Evolutionary conservation across 30 jellyfish, hydroid and myxozoan genomes (phyloP), one percentile per base, ranked within the genome.

Genomic region (Turritopsis rubra): DNA sequence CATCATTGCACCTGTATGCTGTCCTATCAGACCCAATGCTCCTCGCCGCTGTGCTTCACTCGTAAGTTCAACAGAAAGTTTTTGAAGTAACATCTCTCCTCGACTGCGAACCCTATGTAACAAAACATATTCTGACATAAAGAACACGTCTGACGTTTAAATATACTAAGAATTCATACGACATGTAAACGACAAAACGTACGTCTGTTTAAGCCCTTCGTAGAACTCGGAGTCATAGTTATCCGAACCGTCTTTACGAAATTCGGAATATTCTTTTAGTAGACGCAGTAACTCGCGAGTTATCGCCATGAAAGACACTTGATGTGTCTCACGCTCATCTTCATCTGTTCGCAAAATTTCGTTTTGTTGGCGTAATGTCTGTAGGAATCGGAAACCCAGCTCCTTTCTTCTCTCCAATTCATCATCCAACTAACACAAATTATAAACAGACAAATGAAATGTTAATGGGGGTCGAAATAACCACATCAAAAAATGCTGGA

Each of bases 31-130:
- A 24, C 98, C 96, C 89, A 95, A 82, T 53, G 95, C 92, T 21
- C 98, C 98, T 7, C 98, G 85, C 23, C 98, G 73, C 75, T 92
- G 92, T 28, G 98, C 89, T 66, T 92, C 98, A 25, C 94, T 86
- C 24, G 96, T 85, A 16, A 92, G 66, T 65, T 92, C 96, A 28
- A 28, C 31, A 16, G 41, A 75, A 25, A 92, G 84, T 19, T 91
- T 77, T 13, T 87, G 94, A 52, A 87, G 21, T 75, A 91, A 72
- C 23, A 93, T 90, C 65, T 91, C 94, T 1, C 81, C 89, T 26
- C 97, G 91, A 28, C 89, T 88, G 68, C 96, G 96, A 77, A 87
- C 83, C 85, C 97, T 91, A 78, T 18, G 78, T 9, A 80, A 80
- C 77, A 68, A 68, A 68, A 0, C 0, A 60, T 60, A n/a, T 68